A percentile compares a stretch with the other conserved stretches of the same genome.
phyloP scores from a whole-genome alignment of 2,888 invertebrate species.

The Lordiphosa andalusiaca region DNA sequence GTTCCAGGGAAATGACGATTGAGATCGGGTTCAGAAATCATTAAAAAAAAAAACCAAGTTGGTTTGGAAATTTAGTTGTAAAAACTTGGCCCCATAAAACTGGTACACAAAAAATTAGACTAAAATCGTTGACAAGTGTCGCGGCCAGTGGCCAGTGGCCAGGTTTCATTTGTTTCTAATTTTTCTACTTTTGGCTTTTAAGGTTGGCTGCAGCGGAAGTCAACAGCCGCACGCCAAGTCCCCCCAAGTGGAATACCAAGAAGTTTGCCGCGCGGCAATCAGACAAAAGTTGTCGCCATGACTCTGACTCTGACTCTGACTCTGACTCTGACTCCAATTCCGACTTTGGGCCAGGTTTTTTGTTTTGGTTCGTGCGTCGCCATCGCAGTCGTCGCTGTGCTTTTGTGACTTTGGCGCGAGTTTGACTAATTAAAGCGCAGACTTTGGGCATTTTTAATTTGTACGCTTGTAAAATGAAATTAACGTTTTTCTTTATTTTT shows the following conservation, averaged over 20 bases:
- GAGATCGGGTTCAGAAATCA: slow-evolving; percentile 61
- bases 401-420: slow-evolving; percentile 72
- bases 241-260: slow-evolving; percentile 50
- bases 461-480: slow-evolving; percentile 74
- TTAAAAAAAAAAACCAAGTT: slow-evolving; percentile 65
- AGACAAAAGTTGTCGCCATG: slow-evolving; percentile 61
- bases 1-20: slow-evolving; percentile 71
- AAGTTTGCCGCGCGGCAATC: slow-evolving; percentile 49
- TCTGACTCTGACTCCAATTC: slow-evolving; percentile 27
- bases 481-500: slow-evolving; percentile 46
- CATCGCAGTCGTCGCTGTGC: slow-evolving; percentile 30
- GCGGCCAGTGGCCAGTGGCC: slow-evolving; percentile 43
- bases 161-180: slow-evolving; percentile 19
- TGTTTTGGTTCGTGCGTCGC: slow-evolving; percentile 51
- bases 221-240: slow-evolving; percentile 47
- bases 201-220: slow-evolving; percentile 64
- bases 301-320: slow-evolving; percentile 38
- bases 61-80: slow-evolving; percentile 65
- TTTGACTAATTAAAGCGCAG: slow-evolving; percentile 77
- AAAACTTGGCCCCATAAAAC: slow-evolving; percentile 48
- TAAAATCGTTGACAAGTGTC: slow-evolving; percentile 61
- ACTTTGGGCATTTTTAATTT: slow-evolving; percentile 75
- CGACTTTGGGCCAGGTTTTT: slow-evolving; percentile 29
- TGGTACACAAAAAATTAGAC: slow-evolving; percentile 51
- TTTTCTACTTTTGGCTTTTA: slow-evolving; percentile 13